Base-by-base conservation (phyloP, 2,888 invertebrate species). In the Cistogaster globosa region DNA sequence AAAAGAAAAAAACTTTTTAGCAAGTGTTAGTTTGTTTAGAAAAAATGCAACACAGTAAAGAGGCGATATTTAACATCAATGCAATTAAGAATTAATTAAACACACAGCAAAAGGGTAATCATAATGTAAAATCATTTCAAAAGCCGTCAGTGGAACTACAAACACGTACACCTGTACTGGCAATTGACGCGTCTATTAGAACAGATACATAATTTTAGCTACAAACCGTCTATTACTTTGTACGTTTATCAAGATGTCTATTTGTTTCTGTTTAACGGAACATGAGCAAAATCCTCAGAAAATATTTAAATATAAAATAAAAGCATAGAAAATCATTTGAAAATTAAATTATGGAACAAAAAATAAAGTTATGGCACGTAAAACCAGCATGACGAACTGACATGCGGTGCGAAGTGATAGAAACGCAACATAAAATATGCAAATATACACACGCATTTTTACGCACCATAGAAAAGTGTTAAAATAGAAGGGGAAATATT, bases 11-110 rank as follows among this genome's bases (percentile, higher is more conserved):
- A 14, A 14, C 32, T 36, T 36, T 14, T 9, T 58, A 38, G 36
- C 45, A 16, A 12, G 16, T 36, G 12, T 77, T 14, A 9, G 32
- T 51, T 16, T 60, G 42, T 68, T 74, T 55, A 53, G 67, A 67
- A 18, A 26, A 38, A 78, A 78, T 78, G 76, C 75, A 78, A 62
- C 69, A 72, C 67, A 79, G 79, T 79, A 69, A 76, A 83, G 72
- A 77, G 74, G 76, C 57, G 76, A 83, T 71, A 76, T 69, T 60
- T 80, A 60, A 79, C 69, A 76, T 74, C 26, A 74, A 84, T 86
- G 75, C 57, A 84, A 86, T 81, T 82, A 78, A 75, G 67, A 86
- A 78, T 84, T 86, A 84, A 84, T 86, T 86, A 75, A 83, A 82
- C 67, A 84, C 71, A 75, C 81, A 82, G 78, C 75, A 58, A 79